Base-by-base conservation (phyloP, 2,797 vertebrate species). In the Epinephelus malabaricus region DNA sequence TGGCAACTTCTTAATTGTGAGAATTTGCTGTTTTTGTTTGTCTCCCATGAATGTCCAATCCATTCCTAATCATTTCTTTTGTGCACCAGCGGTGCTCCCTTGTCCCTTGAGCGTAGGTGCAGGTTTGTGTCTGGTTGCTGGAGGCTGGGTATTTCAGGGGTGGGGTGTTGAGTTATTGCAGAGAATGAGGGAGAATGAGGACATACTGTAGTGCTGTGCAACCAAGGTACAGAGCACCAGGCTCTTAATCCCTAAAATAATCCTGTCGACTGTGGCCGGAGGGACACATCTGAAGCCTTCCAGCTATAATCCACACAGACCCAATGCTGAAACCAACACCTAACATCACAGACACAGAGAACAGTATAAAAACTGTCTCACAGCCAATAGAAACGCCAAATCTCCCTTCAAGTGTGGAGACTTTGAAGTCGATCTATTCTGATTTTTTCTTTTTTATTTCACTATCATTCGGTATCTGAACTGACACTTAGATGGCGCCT, bases 161-260 rank as follows among this genome's bases (percentile, higher is more conserved):
- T 51, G 63, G 55, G 47, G 66, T 81, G 74, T 68, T 62, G 65
- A 70, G 68, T 54, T 76, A 65, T 69, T 77, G 62, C 71, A 74
- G 75, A 67, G 79, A 78, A 80, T 74, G 67, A 72, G 65, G 65
- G 73, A 89, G 83, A 87, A 89, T 83, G 79, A 92, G 88, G 87
- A 89, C 85, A 86, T 55, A 84, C 79, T 70, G 72, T 83, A 79
- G 79, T 73, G 87, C 81, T 86, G 83, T 79, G 78, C 78, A 90
- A 88, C 85, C 62, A 83, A 93, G 90, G 89, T 92, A 87, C 85
- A 88, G 84, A 86, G 85, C 85, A 92, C 85, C 88, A 84, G 86
- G 85, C 85, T 88, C 86, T 92, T 95, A 94, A 95, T 95, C 94
- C 92, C 82, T 86, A 84, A 91, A 89, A 93, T 95, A 95, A 95